phyloP scores from a whole-genome alignment of 2,113 vertebrate species.

The Trogon melanurus region DNA sequence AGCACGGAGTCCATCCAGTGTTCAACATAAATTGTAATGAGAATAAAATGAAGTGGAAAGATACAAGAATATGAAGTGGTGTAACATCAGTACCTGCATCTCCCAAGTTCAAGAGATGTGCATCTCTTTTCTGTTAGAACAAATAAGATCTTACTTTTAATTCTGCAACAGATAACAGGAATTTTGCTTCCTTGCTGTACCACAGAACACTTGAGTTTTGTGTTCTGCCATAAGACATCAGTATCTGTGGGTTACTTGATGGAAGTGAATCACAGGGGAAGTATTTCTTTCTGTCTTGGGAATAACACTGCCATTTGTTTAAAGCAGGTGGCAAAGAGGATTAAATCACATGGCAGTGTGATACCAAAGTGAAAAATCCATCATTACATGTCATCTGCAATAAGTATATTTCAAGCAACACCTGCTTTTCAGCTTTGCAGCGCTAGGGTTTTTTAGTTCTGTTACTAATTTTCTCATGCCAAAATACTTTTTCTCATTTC shows the following conservation, averaged over 20 bases:
- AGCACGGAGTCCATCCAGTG: not conserved
- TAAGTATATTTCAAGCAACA: not conserved
- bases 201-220: not conserved
- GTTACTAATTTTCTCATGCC: not conserved
- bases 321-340: slow-evolving; percentile 62
- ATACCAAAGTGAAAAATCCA: slow-evolving; percentile 35
- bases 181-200: not conserved
- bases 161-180: not conserved
- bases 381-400: not conserved
- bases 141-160: not conserved
- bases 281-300: not conserved
- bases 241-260: not conserved
- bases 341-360: slow-evolving; percentile 15
- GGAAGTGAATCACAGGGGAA: slow-evolving; percentile 47
- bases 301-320: slow-evolving; percentile 50
- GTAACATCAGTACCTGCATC: not conserved
- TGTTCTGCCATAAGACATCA: not conserved
- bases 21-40: not conserved
- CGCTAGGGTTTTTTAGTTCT: not conserved
- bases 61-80: not conserved
- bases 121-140: not conserved
- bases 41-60: not conserved
- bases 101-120: not conserved
- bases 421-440: not conserved
- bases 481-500: not conserved